Evolutionary conservation across 2,888 invertebrate species (phyloP), one percentile per base, ranked within the genome.

Genomic region (Merodon equestris): DNA sequence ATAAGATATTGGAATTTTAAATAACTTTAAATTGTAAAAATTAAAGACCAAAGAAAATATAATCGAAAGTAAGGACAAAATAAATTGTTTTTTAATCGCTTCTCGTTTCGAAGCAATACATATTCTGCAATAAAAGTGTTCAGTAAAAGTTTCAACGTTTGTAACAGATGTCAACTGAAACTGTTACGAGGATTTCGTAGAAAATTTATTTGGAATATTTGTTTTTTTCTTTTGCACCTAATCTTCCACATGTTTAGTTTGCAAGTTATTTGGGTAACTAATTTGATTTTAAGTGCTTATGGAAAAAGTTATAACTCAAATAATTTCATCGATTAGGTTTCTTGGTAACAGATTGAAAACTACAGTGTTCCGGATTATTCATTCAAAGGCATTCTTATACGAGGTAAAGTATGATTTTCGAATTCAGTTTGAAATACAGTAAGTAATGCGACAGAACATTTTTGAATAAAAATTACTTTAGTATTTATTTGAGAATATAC

Each of bases 1-100:
- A 74, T 74, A 53, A 51, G 61, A 57, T 38, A 47, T 13, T 17
- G 12, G 56, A 47, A 58, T 54, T 42, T n/a, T 58, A 53, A 68
- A 50, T 27, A 44, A 73, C 51, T 74, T 74, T 50, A 64, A 79
- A 70, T 60, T 79, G 74, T 74, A 66, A 58, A 74, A 68, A 74
- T 68, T 79, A 50, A 79, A 64, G 79, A 79, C 79, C 79, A 79
- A 76, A 67, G 60, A 60, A 70, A 68, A 64, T 68, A 79, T 79
- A 79, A 64, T 58, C 68, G 54, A 79, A 70, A 27, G 60, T 70
- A 64, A 63, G 27, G 57, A 51, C 9, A 47, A 70, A 50, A 51
- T 47, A 57, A 57, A 63, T 51, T 51, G 63, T 34, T 66, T 71
- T 60, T 66, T 66, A 58, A 64, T 68, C 17, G 18, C 44, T 58